These are phyloP conservation scores for Stenodera caucasica DNA, from an alignment of 2,888 invertebrate species.

Conservation along the genomic window DNA sequence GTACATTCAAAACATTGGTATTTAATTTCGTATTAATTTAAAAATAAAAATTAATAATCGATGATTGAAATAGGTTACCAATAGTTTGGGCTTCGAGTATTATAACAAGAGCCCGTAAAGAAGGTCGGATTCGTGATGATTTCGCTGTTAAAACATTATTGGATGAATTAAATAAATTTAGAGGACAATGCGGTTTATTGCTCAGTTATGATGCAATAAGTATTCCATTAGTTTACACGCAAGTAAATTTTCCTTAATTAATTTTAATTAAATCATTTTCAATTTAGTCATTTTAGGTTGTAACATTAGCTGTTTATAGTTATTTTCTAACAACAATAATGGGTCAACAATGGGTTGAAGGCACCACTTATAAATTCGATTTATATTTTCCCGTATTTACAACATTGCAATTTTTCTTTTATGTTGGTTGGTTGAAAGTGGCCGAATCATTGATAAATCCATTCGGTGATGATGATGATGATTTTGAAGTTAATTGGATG, in stretches of 20 bases:
- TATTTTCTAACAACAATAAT: slow-evolving; percentile 88
- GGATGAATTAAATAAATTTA: slow-evolving; percentile 83
- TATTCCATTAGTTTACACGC: slow-evolving; percentile 89
- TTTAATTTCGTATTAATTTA: too few relatives aligned
- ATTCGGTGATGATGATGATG: slow-evolving; percentile 94
- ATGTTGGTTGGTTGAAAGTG: slow-evolving; percentile 93
- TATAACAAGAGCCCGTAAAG: slow-evolving; percentile 85
- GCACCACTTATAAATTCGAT: slow-evolving; percentile 76
- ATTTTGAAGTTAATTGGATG: slow-evolving; percentile 91
- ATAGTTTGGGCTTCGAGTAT: slow-evolving; percentile 92
- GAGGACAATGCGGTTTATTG: slow-evolving; percentile 78
- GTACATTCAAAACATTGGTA: slow-evolving; percentile 89
- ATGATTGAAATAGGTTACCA: too few relatives aligned
- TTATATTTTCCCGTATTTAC: slow-evolving; percentile 91
- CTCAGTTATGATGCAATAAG: slow-evolving; percentile 92
- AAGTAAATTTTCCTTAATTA: slow-evolving; percentile 65
- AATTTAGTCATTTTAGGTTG: slow-evolving; percentile 86
- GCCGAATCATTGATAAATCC: slow-evolving; percentile 94
- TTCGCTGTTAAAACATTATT: slow-evolving; percentile 90
- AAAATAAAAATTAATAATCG: too few relatives aligned
- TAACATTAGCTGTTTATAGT: slow-evolving; percentile 86
- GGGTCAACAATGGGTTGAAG: slow-evolving; percentile 74
- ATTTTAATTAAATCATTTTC: slow-evolving; percentile 66
- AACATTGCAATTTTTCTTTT: slow-evolving; percentile 89
- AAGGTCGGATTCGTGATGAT: slow-evolving; percentile 87